Evolutionary conservation across 2,797 vertebrate species (phyloP).

Genomic region (Eutrigla gurnardus): DNA sequence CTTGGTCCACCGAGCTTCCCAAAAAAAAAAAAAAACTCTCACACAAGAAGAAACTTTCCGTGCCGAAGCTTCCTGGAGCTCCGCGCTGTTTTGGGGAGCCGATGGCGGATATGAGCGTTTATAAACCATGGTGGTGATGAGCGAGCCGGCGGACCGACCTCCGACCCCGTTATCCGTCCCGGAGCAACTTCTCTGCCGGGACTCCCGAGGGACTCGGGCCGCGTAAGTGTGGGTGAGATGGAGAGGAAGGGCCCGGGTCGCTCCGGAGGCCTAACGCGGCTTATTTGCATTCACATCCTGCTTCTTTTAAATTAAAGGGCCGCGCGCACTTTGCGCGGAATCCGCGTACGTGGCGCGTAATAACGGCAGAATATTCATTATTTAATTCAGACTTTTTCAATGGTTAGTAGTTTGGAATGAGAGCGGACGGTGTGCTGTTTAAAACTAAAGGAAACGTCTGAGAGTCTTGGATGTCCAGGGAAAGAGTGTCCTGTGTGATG

Average conservation of each 20-base stretch:
- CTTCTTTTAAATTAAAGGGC: conserved; percentile 11
- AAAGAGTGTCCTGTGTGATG: background rate
- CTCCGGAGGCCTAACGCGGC: conserved; percentile 1
- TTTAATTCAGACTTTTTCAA: no score
- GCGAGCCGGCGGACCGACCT: conserved; percentile 73
- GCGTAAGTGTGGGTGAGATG: conserved; percentile 72
- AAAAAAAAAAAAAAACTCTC: conserved; percentile 55
- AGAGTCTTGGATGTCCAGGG: background rate
- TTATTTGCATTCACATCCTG: conserved; percentile 24
- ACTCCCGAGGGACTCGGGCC: conserved; percentile 66
- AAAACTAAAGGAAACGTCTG: background rate
- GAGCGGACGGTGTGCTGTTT: background rate
- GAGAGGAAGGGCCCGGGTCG: conserved; percentile 38
- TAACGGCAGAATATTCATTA: background rate
- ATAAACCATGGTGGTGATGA: conserved; percentile 67
- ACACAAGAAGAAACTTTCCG: conserved; percentile 54
- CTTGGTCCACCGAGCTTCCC: conserved; percentile 59
- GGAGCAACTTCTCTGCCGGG: conserved; percentile 63
- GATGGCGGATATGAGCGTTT: conserved; percentile 30
- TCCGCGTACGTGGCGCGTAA: conserved; percentile 5
- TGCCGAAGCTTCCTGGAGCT: conserved; percentile 40
- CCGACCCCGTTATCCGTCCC: conserved; percentile 61
- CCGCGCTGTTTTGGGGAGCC: background rate
- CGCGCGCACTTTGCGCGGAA: background rate
- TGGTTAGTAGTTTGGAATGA: background rate